Base-by-base conservation (phyloP, 92 coral and sea anemone species). In the Zoanthus sociatus region DNA sequence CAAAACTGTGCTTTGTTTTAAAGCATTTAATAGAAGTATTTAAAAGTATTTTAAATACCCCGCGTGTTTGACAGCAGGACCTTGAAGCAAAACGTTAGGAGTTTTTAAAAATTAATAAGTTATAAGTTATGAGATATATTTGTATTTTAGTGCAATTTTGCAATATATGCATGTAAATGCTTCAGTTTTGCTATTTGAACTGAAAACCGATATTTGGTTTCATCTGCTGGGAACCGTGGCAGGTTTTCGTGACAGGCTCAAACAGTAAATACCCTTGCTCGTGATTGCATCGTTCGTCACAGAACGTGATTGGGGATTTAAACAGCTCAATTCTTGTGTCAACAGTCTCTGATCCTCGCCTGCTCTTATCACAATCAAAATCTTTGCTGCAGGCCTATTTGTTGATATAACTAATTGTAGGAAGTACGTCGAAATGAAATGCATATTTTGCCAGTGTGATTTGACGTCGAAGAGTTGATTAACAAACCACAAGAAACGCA, bases 381-480 rank as follows among this genome's bases (percentile, higher is more conserved):
- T 77, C 82, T 77, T 77, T 66, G 67, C 82, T 77, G 82, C 82
- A 63, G 79, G 79, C 44, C 79, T 16, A 7, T 77, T 77, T 77
- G 47, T 77, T 77, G 82, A 58, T 77, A 4, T 15, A 51, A 6
- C 68, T 77, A 77, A 77, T 77, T 77, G 67, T 30, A 17, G 58
- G 18, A 77, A 77, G 82, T 77, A 77, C 53, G 82, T 77, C 54
- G 82, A 77, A 77, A 77, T 77, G 82, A 77, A 77, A 32, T 73
- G 51, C 51, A 73, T 73, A 46, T 73, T 73, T 70, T 70, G 15
- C 74, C 31, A 20, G 74, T 70, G 48, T 37, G 47, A 8, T 70
- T 73, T 73, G 77, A 14, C 60, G 82, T 48, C 67, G 82, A 51
- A 77, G 26, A 45, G 33, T 30, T 77, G 64, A 77, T 51, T 55